phyloP scores from a whole-genome alignment of 2,888 invertebrate genomes.

The Cryptus viduatorius region DNA sequence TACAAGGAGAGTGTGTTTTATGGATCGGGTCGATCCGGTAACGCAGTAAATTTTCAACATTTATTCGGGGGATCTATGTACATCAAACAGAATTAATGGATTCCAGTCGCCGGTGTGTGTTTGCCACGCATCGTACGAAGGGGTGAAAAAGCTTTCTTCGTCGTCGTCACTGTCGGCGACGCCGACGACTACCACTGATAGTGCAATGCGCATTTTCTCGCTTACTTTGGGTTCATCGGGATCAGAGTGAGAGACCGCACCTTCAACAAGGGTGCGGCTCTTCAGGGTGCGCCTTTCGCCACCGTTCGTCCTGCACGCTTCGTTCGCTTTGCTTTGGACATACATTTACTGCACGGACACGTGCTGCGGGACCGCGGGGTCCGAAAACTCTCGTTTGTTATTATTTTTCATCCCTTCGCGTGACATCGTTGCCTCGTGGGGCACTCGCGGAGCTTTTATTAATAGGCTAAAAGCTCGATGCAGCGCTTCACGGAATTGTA shows the following conservation, averaged over 20 bases:
- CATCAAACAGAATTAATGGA: conserved; percentile 68
- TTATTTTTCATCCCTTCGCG: conserved; percentile 61
- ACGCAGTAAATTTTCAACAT: not conserved
- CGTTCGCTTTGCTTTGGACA: conserved; percentile 68
- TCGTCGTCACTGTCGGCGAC: conserved; percentile 64
- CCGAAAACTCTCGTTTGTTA: conserved; percentile 20
- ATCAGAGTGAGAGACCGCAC: conserved; percentile 65
- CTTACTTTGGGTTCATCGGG: conserved; percentile 66
- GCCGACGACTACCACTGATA: conserved; percentile 54
- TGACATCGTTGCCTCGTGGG: conserved; percentile 5
- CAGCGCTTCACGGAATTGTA: not conserved
- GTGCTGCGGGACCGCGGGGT: conserved; percentile 8
- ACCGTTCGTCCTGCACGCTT: conserved; percentile 54
- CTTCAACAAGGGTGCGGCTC: conserved; percentile 73
- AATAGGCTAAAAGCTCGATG: not conserved
- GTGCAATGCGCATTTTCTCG: conserved; percentile 70
- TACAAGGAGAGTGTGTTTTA: conserved; percentile 3
- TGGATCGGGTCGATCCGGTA: not conserved
- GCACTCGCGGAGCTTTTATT: conserved; percentile 19
- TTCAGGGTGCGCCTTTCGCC: conserved; percentile 75
- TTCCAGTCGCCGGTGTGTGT: conserved; percentile 55
- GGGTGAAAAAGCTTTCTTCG: conserved; percentile 34
- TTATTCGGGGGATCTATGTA: conserved; percentile 26
- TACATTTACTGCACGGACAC: conserved; percentile 66
- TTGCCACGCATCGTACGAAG: conserved; percentile 67